Percentiles rank a stretch among this genome's conserved stretches.
phyloP scores from a whole-genome alignment of 2,888 invertebrate genomes.

The Cristatella mucedo region DNA sequence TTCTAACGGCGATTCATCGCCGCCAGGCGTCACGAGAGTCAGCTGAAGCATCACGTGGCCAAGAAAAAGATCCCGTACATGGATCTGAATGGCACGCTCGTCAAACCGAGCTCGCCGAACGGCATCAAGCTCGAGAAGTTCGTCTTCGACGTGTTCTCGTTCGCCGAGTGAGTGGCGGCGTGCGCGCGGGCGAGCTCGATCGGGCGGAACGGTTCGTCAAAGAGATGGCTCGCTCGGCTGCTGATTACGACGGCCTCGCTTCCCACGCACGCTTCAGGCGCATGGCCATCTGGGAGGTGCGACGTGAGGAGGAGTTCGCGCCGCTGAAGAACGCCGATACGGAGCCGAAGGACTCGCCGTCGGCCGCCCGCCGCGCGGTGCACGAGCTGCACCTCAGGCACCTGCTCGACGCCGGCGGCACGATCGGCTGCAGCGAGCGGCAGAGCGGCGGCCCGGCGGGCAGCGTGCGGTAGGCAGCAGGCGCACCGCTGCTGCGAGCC shows the following conservation, averaged over 20 bases:
- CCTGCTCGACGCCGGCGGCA: constrained; percentile 64
- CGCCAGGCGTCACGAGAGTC: constrained; percentile 56
- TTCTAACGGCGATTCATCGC: too few relatives aligned
- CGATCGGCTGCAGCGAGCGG: too few relatives aligned
- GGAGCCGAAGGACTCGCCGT: constrained; percentile 73
- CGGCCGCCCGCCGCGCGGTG: constrained; percentile 64
- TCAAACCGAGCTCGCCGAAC: constrained; percentile 64
- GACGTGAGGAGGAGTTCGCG: constrained; percentile 82
- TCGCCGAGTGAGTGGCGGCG: constrained; percentile 51
- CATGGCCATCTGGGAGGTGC: constrained; percentile 75
- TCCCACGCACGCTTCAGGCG: too few relatives aligned
- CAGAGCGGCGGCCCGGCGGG: too few relatives aligned
- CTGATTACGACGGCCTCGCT: too few relatives aligned
- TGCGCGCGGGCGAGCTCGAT: too few relatives aligned
- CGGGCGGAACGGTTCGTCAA: too few relatives aligned
- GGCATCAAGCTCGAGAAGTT: constrained; percentile 99
- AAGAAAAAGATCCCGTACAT: constrained; percentile 88
- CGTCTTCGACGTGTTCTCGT: constrained; percentile 93
- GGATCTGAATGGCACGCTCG: constrained; percentile 49
- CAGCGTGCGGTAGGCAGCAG: too few relatives aligned
- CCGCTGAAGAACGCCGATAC: constrained; percentile 84
- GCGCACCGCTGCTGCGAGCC: too few relatives aligned
- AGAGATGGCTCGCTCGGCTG: too few relatives aligned
- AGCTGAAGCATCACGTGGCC: constrained; percentile 77
- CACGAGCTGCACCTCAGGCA: constrained; percentile 45